Evolutionary conservation across 2,888 invertebrate genomes (phyloP), one percentile per base, ranked within the genome.

Genomic region (Halictus ligatus): DNA sequence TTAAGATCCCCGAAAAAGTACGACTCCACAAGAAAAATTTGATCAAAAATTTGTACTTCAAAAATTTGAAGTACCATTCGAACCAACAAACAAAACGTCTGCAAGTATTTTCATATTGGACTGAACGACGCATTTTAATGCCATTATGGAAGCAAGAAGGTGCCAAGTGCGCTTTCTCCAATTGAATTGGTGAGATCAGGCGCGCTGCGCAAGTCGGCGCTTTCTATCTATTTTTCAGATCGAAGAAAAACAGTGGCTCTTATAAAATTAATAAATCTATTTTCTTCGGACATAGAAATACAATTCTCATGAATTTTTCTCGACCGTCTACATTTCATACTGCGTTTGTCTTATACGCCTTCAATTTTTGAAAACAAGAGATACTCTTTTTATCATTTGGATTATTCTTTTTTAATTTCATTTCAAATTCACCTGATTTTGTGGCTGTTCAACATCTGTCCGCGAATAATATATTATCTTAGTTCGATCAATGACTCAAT

Each of bases 91-190:
- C 35, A 35, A 35, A 35, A 35, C 35, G 35, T 35, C 35, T 35
- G 35, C 4, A 35, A 35, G 5, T 35, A 35, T 35, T 35, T 35
- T 35, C 35, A 35, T 35, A 4, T 5, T 35, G 5, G 35, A 35
- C 35, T 5, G 35, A 35, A 35, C 35, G 7, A 64, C 7, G 60
- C 60, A 64, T 64, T 64, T 15, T 64, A 29, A 15, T 29, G 7
- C 7, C 15, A 64, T 64, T 64, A 64, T 64, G 29, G 29, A 64
- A 25, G 25, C 60, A 15, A 64, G 60, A 64, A 25, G 29, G 29
- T 64, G 60, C 60, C 60, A 64, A 25, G 60, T 64, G 25, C 25
- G 76, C 75, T 72, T 83, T 83, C 85, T 85, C 80, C 78, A 85
- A 86, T 85, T 84, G 73, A 64, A 64, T 64, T 6, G 60, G 60